Evolutionary conservation across 2,888 invertebrate species (phyloP).

Genomic region (Leptinotarsa haldemani): DNA sequence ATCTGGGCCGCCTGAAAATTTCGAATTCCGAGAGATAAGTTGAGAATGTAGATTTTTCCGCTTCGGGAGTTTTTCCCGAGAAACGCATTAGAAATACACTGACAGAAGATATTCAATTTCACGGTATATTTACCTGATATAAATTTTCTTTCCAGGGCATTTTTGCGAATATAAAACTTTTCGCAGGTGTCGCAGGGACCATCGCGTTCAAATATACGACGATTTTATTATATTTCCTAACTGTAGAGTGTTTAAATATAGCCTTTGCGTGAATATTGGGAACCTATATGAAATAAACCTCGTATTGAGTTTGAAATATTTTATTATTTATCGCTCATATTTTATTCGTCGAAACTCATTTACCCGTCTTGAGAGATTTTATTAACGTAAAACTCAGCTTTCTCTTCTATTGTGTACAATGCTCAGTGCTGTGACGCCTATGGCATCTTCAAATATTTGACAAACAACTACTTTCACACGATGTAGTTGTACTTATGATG

Average conservation of each 20-base stretch:
- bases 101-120: slow-evolving; percentile 55
- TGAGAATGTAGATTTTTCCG: slow-evolving; percentile 41
- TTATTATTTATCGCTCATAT: slow-evolving; percentile 24
- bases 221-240: slow-evolving; percentile 47
- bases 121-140: slow-evolving; percentile 56
- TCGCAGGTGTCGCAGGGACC: slow-evolving; percentile 52
- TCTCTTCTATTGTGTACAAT: no score
- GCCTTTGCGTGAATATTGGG: slow-evolving; percentile 27
- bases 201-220: slow-evolving; percentile 47
- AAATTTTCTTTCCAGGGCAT: slow-evolving; percentile 51
- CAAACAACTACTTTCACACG: no score
- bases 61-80: slow-evolving; percentile 41
- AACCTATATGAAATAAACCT: slow-evolving; percentile 22
- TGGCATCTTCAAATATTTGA: no score
- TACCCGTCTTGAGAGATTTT: background rate
- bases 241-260: slow-evolving; percentile 40
- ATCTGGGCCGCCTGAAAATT: slow-evolving; percentile 22
- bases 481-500: no score
- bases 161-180: slow-evolving; percentile 52
- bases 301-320: slow-evolving; percentile 29
- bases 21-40: slow-evolving; percentile 26
- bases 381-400: background rate
- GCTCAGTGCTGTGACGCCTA: no score
- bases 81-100: slow-evolving; percentile 51
- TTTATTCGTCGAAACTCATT: slow-evolving; percentile 19